Evolutionary conservation across 1,140 invertebrate genomes (phyloP).

Genomic region (Drosophila seguyi): DNA sequence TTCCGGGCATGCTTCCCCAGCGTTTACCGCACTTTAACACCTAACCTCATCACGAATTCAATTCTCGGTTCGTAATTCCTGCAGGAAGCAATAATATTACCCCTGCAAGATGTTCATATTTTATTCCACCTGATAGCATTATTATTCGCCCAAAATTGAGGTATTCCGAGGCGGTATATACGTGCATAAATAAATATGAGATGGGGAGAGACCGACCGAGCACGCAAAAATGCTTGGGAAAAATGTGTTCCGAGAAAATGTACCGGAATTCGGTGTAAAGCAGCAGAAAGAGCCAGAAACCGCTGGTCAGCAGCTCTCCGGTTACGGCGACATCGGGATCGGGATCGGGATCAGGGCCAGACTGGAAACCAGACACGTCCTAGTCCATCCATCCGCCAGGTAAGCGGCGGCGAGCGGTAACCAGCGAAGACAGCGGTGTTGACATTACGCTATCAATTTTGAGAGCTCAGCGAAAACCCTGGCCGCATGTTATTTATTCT

Average conservation of each 20-base stretch:
- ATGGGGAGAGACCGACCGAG: constrained; percentile 36
- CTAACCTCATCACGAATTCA: constrained; percentile 49
- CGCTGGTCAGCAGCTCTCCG: constrained; percentile 47
- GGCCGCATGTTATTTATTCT: constrained; percentile 38
- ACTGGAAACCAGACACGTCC: constrained; percentile 65
- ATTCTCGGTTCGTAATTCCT: constrained; percentile 37
- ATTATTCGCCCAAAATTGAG: constrained; percentile 31
- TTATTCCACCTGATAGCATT: constrained; percentile 49
- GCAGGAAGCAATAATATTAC: constrained; percentile 55
- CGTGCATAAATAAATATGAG: constrained; percentile 43
- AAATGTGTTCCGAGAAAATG: constrained; percentile 82
- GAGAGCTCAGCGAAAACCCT: constrained; percentile 34
- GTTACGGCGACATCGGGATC: constrained; percentile 56
- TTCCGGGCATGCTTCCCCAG: constrained; percentile 30
- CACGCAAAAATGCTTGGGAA: constrained; percentile 75
- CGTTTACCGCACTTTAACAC: constrained; percentile 40
- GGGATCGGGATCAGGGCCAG: constrained; percentile 59
- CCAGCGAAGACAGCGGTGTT: constrained; percentile 44
- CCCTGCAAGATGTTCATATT: constrained; percentile 23
- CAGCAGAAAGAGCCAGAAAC: constrained; percentile 51
- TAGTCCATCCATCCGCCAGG: constrained; percentile 32
- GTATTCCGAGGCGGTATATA: constrained; percentile 25
- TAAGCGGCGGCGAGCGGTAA: constrained; percentile 24
- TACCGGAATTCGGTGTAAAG: constrained; percentile 82
- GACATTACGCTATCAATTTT: constrained; percentile 45